Base-by-base conservation (phyloP, 2,797 vertebrate genomes). In the Alca torda region DNA sequence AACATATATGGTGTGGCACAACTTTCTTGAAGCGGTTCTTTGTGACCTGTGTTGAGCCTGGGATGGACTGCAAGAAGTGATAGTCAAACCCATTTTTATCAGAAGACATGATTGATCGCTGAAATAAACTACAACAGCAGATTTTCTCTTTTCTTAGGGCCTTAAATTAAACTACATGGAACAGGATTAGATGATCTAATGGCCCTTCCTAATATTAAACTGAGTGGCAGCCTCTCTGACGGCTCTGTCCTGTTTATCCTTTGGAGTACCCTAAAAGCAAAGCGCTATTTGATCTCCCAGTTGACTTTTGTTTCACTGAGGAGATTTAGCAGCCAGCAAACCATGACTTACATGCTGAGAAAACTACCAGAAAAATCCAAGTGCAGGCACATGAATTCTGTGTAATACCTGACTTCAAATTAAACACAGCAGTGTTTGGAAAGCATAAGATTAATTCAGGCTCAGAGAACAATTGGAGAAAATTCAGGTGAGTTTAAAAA, bases 401-500 rank as follows among this genome's bases (percentile, higher is more conserved):
- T 54, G 26, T 77, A 64, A 64, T 65, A 75, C 21, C 12, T 54
- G 31, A 46, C 33, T 92, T 68, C 45, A 87, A 84, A 84, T 86
- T 77, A 94, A 93, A 82, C 37, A 90, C 4, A 3, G 23, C 17
- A 41, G 30, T 31, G 13, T 56, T 82, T 92, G n/a, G n/a, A 92
- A 89, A 80, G 45, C 11, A 8, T 28, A 50, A 81, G 53, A 92
- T 92, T 91, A 85, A 89, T 74, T 88, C 41, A 78, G 33, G 17
- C n/a, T 93, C 35, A 23, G 35, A 35, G 9, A 26, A 41, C 35
- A 90, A 78, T 20, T 53, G 35, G n/a, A 82, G 50, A 95, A 95
- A 93, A 92, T 89, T 93, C 60, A 92, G 46, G 43, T 84, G 50
- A 92, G 48, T 95, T 95, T 64, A 63, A 87, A 85, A 94, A 82